Evolutionary conservation across 1,140 invertebrate species (phyloP), one percentile per base, ranked within the genome.

Genomic region (Goniozus legneri): DNA sequence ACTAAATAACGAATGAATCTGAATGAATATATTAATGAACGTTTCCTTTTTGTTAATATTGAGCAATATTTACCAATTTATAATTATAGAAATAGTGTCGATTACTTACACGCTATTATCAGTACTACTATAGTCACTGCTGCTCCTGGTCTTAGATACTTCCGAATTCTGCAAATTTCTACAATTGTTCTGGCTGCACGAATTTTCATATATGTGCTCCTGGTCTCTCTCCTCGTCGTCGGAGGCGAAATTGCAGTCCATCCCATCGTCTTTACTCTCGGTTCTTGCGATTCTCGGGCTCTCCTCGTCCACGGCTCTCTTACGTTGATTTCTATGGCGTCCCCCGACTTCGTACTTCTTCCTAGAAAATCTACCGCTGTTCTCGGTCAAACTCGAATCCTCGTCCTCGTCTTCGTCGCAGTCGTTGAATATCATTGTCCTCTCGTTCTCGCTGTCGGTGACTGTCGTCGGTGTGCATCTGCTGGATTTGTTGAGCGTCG

Each of bases 231-330:
- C 64, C n/a, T 73, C 65, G n/a, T 68, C 68, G 10, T 70, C 71
- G 3, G 71, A 73, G 4, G 48, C 61, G 36, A 66, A 73, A 39
- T 69, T 72, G 27, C 68, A 73, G 19, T 73, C 71, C 68, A 76
- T 65, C 16, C 69, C 72, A 31, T 72, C 69, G 39, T 76, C 72
- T 20, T 74, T 73, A 36, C 65, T 73, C 4, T 72, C 68, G 2
- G 59, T 67, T 12, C 68, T 60, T 2, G 59, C 38, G 16, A 71
- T 70, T 13, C 14, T 47, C 14, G 46, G 30, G 6, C 34, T 2
- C 7, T 54, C 47, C 15, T 34, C 12, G 0, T 52, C 38, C 2
- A 33, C 12, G 3, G n/a, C 24, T 3, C 47, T 58, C 6, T 3
- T 41, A 13, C 13, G 6, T 6, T 19, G 19, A 13, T 35, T 58